Evolutionary conservation across 2,797 vertebrate genomes (phyloP), one percentile per base, ranked within the genome.

Genomic region (Sandelia bainsii): DNA sequence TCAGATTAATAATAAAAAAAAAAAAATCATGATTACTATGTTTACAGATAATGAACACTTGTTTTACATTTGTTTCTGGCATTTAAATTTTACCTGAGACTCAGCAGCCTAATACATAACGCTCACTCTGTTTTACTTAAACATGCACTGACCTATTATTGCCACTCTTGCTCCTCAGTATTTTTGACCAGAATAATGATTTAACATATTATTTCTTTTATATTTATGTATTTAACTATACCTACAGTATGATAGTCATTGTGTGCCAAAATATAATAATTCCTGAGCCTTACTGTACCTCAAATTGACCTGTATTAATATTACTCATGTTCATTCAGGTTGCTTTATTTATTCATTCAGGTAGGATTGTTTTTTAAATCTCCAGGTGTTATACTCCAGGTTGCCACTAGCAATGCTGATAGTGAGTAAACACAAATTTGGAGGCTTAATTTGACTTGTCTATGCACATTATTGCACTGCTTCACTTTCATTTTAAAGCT

Each of bases 271-370:
- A 73, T 37, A 23, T 70, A 44, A 63, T 61, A 45, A 60, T 75
- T 40, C n/a, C 59, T 63, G 16, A 73, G 69, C 65, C 53, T 77
- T 76, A 77, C 40, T 42, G 40, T 42, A 42, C 80, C 69, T 70
- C 27, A 80, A 59, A 49, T 63, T 20, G 25, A 77, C 70, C 42
- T 73, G 13, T 71, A 17, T 72, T 44, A 72, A 71, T 54, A 62
- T 19, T 44, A 44, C 3, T 10, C 3, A n/a, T 54, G 39, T 32
- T 72, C 52, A 9, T 76, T 75, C n/a, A 57, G 57, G 13, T 52
- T 76, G 13, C 57, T 69, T 75, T 76, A 73, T 86, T 81, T 79
- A 83, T 84, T 82, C 11, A 83, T 84, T 82, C 14, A 7, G 39
- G 11, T 13, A 13, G 37, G 37, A 39, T 16, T n/a, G 45, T 46